Percentiles rank a stretch among this genome's conserved stretches.
Evolutionary conservation across 2,797 vertebrate genomes (phyloP).

Genomic region (Gallinago stenura): DNA sequence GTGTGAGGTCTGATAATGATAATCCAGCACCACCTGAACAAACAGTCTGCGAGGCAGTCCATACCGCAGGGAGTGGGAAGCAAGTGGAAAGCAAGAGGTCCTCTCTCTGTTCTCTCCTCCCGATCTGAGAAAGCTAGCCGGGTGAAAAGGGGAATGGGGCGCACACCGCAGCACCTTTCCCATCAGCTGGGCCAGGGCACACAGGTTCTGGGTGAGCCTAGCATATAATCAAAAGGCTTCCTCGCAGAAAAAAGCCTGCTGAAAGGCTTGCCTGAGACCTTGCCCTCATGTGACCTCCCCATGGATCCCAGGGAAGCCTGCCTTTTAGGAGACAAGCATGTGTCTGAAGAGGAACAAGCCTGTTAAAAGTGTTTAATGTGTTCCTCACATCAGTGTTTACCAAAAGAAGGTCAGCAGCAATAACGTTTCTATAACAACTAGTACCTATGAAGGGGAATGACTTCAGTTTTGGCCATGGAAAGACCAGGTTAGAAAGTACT

Average conservation of each 20-base stretch:
- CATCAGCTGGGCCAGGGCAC: not conserved
- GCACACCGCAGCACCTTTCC: fast-evolving
- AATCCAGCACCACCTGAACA: slow-evolving; percentile 70
- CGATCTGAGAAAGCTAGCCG: not conserved
- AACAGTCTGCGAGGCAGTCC: slow-evolving; percentile 32
- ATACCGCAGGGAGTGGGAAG: not conserved
- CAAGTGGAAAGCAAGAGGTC: fast-evolving
- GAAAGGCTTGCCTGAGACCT: not conserved
- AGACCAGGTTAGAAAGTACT: not conserved
- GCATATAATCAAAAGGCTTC: not conserved
- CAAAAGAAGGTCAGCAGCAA: not conserved
- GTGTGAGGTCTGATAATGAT: slow-evolving; percentile 67
- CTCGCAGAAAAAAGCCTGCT: not conserved
- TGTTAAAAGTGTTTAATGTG: not conserved
- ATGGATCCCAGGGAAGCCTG: not conserved
- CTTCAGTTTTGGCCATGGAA: not conserved
- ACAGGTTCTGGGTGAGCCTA: not conserved
- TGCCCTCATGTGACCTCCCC: not conserved
- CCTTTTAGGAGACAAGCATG: not conserved
- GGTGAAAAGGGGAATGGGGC: not conserved
- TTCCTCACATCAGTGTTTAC: not conserved
- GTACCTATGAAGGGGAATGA: not conserved
- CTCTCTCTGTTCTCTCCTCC: not conserved
- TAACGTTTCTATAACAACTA: not conserved
- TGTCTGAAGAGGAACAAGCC: not conserved